Base-by-base conservation (phyloP, 2,113 vertebrate species). In the Ariopsis seemanni region DNA sequence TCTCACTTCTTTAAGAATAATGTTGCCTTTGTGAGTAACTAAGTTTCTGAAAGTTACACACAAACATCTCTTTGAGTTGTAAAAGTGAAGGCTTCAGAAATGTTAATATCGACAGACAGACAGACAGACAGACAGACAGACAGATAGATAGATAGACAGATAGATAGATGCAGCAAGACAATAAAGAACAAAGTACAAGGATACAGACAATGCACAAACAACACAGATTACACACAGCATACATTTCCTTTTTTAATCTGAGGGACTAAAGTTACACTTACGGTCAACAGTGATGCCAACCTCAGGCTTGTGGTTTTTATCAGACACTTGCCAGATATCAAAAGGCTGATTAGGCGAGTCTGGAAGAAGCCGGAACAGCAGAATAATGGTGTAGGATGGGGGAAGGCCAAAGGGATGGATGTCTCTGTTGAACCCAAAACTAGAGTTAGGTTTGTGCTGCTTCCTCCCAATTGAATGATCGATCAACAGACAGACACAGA, bases 291-390 rank as follows among this genome's bases (percentile, higher is more conserved):
- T 97, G 89, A 99, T 91, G 86, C 98, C 98, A 55, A 97, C 96
- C 96, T 99, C 96, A 0, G 98, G 97, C 87, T 96, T 97, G 92
- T 97, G 95, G 91, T 97, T 96, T 89, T 95, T 95, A 94, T 93
- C 96, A 17, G 97, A 97, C 88, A 99, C 96, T 95, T 99, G 98
- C 98, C 98, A 99, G 91, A 99, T 94, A 91, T 98, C 97, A 90
- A 99, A 99, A 88, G 97, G 95, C 48, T 98, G 95, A 0, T 7
- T 94, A 30, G 97, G 96, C 0, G 97, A 94, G 91, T 99, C 97
- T 0, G 98, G 97, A 58, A 99, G 96, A 62, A 99, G 95, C 52
- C 97, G 97, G 94, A 99, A 96, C 90, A 97, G 92, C 89, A 99
- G 63, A 91, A 99, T 98, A 93, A 99, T 96, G 10, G 98, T 99